Percentiles rank a stretch among this genome's conserved stretches.
Evolutionary conservation across 2,113 vertebrate genomes (phyloP).

Genomic region (Marmota monax): DNA sequence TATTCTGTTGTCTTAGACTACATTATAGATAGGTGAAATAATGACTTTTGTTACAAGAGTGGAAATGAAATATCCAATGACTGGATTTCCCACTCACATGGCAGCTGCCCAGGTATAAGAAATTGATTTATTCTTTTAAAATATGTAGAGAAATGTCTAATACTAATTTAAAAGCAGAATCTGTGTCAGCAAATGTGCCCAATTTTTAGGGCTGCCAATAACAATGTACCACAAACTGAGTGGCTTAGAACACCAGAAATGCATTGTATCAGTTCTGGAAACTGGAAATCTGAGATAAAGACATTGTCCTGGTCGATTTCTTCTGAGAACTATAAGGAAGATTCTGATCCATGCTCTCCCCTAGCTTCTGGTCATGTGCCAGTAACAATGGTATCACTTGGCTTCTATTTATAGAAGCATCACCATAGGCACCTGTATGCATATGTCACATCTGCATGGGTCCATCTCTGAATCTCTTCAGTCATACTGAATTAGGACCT

Average conservation of each 20-base stretch:
- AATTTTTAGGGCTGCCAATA: background rate
- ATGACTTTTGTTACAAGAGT: background rate
- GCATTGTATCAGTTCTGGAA: background rate
- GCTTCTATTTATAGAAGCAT: background rate
- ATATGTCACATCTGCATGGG: too few relatives aligned
- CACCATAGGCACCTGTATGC: background rate
- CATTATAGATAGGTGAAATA: background rate
- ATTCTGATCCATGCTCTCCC: background rate
- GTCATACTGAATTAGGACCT: background rate
- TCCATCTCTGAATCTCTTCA: background rate
- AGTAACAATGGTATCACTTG: background rate
- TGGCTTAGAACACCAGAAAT: background rate
- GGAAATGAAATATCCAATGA: background rate
- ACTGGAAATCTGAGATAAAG: background rate
- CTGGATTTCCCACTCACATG: background rate
- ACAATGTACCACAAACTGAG: background rate
- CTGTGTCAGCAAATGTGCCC: background rate
- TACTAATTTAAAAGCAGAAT: background rate
- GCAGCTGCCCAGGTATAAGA: too few relatives aligned
- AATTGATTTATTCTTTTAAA: background rate
- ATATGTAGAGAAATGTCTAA: background rate
- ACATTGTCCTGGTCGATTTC: too few relatives aligned
- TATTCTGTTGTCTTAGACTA: background rate
- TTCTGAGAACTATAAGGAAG: background rate
- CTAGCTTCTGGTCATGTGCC: background rate